phyloP scores from a whole-genome alignment of 30 jellyfish, hydroid and myxozoan species.

The Chironex yamaguchii region DNA sequence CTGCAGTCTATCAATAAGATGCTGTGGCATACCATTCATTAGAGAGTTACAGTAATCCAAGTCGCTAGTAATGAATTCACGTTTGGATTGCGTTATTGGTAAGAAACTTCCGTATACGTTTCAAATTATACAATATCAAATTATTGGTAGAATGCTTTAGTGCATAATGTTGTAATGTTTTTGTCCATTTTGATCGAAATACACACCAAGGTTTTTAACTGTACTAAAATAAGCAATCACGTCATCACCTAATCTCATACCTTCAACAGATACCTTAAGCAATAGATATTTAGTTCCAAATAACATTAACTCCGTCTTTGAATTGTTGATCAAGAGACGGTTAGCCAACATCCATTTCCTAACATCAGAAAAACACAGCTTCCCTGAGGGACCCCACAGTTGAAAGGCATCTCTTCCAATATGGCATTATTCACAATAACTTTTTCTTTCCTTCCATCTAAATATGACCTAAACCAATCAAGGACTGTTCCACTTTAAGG shows the following conservation, averaged over 20 bases:
- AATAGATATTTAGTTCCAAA: conserved; percentile 33
- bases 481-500: conserved; percentile 63
- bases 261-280: conserved; percentile 43
- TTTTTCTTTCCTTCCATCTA: background rate
- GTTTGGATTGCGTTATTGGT: conserved; percentile 47
- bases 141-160: background rate
- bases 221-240: conserved; percentile 6
- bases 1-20: conserved; percentile 24
- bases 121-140: conserved; percentile 14
- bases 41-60: conserved; percentile 63
- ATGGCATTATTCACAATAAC: background rate
- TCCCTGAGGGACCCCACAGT: conserved; percentile 38
- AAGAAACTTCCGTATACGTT: conserved; percentile 39
- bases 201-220: conserved; percentile 17
- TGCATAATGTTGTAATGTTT: background rate
- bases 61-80: conserved; percentile 52
- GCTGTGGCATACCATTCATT: conserved; percentile 50
- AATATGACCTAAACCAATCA: conserved; percentile 56
- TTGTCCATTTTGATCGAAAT: conserved; percentile 17
- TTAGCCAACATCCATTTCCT: conserved; percentile 24
- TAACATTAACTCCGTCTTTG: conserved; percentile 55
- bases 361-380: conserved; percentile 10
- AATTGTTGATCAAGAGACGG: conserved; percentile 41
- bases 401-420: background rate
- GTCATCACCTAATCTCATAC: conserved; percentile 23